Percentiles rank a stretch among this genome's conserved stretches.
These are phyloP conservation scores for Eulithis prunata DNA, from an alignment of 2,888 invertebrate genomes.

Conservation along the genomic window DNA sequence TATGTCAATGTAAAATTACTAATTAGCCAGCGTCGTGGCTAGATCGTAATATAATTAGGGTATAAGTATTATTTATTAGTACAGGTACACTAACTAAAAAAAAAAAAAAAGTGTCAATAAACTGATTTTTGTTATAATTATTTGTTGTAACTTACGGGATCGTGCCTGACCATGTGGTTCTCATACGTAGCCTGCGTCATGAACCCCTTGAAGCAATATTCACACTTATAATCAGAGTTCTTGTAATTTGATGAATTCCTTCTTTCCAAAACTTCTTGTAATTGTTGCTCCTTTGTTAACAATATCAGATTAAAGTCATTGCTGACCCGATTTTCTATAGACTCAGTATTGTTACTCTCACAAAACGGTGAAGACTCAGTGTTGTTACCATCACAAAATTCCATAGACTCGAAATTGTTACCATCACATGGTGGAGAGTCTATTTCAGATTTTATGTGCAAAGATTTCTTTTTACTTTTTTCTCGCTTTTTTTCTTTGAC, in stretches of 20 bases:
- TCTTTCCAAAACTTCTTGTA: conserved; percentile 57
- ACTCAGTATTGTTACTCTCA: not conserved
- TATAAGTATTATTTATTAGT: too few relatives aligned
- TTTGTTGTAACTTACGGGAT: conserved; percentile 54
- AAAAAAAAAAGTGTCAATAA: too few relatives aligned
- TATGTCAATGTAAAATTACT: too few relatives aligned
- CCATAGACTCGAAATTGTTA: not conserved
- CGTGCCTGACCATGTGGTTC: conserved; percentile 71
- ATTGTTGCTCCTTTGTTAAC: conserved; percentile 62
- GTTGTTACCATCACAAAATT: too few relatives aligned
- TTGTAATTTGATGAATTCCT: conserved; percentile 61
- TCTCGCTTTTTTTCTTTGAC: conserved; percentile 22
- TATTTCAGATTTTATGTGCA: conserved; percentile 3
- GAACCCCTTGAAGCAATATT: conserved; percentile 69
- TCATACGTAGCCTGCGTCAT: conserved; percentile 60
- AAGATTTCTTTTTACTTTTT: conserved; percentile 34
- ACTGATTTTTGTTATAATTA: too few relatives aligned
- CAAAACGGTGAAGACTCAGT: too few relatives aligned
- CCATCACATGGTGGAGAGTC: not conserved
- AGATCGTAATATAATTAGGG: too few relatives aligned
- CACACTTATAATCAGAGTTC: conserved; percentile 67
- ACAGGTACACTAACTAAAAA: too few relatives aligned
- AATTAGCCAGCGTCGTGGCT: too few relatives aligned
- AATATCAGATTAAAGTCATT: conserved; percentile 47
- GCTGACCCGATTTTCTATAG: not conserved